Conservation (phyloP, 2,888 invertebrate species). For the Ferdinandea cuprea region DNA sequence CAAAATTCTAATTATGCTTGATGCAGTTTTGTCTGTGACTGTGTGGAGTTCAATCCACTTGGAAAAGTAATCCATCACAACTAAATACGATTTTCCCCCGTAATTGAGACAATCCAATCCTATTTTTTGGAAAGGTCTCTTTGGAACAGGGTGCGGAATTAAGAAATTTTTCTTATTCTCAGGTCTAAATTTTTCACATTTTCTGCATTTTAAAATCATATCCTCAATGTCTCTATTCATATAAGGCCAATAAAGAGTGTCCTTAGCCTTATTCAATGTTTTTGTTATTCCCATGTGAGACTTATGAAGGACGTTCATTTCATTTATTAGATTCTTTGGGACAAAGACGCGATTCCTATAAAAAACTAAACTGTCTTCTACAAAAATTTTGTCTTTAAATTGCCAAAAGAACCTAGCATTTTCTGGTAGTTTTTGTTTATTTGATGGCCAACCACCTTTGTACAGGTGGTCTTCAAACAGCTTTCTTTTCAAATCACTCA, state of each 20-base stretch:
- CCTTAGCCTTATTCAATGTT: slow-evolving; percentile 38
- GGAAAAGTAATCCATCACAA: slow-evolving; percentile 42
- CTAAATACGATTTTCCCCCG: slow-evolving; percentile 33
- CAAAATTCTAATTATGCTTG: too few relatives aligned
- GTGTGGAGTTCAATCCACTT: slow-evolving; percentile 52
- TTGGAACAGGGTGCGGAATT: too few relatives aligned
- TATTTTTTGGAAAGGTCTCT: slow-evolving; percentile 23
- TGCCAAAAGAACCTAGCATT: slow-evolving; percentile 13
- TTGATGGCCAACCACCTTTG: slow-evolving; percentile 11
- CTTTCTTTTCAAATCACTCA: slow-evolving; percentile 3
- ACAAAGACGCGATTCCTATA: slow-evolving; percentile 40
- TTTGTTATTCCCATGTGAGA: too few relatives aligned
- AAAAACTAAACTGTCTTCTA: slow-evolving; percentile 22
- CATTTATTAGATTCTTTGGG: slow-evolving; percentile 24
- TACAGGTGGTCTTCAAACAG: not conserved
- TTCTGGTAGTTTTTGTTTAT: slow-evolving; percentile 4
- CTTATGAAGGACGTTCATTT: slow-evolving; percentile 16
- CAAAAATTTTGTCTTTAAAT: slow-evolving; percentile 14
- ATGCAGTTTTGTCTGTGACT: too few relatives aligned
- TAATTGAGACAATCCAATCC: slow-evolving; percentile 41
- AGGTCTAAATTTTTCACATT: slow-evolving; percentile 35
- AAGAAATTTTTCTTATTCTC: too few relatives aligned
- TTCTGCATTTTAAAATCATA: slow-evolving; percentile 24
- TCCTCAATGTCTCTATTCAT: slow-evolving; percentile 24
- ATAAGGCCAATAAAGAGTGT: slow-evolving; percentile 12